phyloP scores from a whole-genome alignment of 2,113 vertebrate genomes.

The Thamnaconus septentrionalis region DNA sequence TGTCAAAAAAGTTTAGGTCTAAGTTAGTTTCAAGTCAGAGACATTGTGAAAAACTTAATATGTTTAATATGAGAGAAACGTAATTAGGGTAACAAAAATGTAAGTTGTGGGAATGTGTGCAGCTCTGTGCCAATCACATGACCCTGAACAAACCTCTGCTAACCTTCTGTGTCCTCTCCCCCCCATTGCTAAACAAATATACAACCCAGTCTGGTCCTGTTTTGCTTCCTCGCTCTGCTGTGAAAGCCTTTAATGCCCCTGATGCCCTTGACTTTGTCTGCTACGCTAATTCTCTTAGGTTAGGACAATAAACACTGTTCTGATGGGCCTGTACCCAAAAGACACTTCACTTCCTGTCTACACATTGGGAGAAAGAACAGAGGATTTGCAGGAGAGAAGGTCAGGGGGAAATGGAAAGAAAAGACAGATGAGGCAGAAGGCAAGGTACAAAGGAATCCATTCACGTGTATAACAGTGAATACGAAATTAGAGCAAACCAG shows the following conservation, averaged over 20 bases:
- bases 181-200: conserved; percentile 54
- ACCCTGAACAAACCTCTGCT: background rate
- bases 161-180: conserved; percentile 21
- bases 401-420: conserved; percentile 37
- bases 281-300: conserved; percentile 65
- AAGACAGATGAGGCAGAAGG: conserved; percentile 27
- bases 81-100: too few relatives aligned
- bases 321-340: conserved; percentile 46
- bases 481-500: conserved; percentile 8
- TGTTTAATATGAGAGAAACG: conserved; percentile 19
- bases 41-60: background rate
- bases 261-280: conserved; percentile 65
- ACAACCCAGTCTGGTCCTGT: conserved; percentile 50
- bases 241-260: conserved; percentile 19
- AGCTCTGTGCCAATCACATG: conserved; percentile 13
- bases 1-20: too few relatives aligned
- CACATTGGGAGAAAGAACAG: conserved; percentile 51
- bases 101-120: conserved; percentile 33
- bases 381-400: conserved; percentile 33
- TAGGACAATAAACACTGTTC: conserved; percentile 74
- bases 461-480: background rate
- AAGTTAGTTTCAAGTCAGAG: background rate
- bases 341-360: conserved; percentile 61
- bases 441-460: background rate
- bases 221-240: conserved; percentile 51